Evolutionary conservation across 1,140 invertebrate species (phyloP).

Genomic region (Himalopsyche phryganea): DNA sequence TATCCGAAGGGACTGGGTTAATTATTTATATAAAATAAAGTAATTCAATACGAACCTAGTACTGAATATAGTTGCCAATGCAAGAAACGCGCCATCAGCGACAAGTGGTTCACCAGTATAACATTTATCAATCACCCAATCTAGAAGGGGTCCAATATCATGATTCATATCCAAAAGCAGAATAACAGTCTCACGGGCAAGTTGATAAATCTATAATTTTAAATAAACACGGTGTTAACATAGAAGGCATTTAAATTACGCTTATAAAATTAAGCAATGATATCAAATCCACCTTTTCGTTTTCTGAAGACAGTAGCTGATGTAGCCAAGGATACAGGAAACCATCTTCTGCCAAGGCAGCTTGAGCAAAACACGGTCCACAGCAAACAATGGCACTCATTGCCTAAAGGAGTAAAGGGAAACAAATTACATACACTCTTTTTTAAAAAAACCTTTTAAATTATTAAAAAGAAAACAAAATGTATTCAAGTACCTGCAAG

Average conservation of each 20-base stretch:
- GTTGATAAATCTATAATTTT: conserved; percentile 74
- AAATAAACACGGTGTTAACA: not conserved
- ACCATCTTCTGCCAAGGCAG: conserved; percentile 83
- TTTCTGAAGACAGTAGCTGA: conserved; percentile 79
- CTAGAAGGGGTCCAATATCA: conserved; percentile 86
- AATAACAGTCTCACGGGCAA: conserved; percentile 91
- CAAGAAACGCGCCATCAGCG: conserved; percentile 92
- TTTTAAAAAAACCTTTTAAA: too few species aligned
- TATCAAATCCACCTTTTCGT: conserved; percentile 65
- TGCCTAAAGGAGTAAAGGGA: conserved; percentile 66
- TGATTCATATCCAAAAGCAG: conserved; percentile 94
- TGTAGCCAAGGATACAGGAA: conserved; percentile 93
- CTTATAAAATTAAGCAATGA: too few species aligned
- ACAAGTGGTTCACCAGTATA: conserved; percentile 88
- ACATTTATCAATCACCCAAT: conserved; percentile 97
- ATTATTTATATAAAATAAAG: too few species aligned
- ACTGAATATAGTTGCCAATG: conserved; percentile 93
- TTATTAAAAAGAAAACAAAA: not conserved
- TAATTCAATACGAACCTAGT: conserved; percentile 84
- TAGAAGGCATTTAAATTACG: too few species aligned
- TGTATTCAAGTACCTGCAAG: conserved; percentile 62
- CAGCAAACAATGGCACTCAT: conserved; percentile 94
- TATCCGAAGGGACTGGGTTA: too few species aligned
- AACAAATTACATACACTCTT: too few species aligned
- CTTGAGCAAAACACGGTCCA: conserved; percentile 88